Conservation (phyloP, 2,888 invertebrate genomes). For the Drosophila mimica region DNA sequence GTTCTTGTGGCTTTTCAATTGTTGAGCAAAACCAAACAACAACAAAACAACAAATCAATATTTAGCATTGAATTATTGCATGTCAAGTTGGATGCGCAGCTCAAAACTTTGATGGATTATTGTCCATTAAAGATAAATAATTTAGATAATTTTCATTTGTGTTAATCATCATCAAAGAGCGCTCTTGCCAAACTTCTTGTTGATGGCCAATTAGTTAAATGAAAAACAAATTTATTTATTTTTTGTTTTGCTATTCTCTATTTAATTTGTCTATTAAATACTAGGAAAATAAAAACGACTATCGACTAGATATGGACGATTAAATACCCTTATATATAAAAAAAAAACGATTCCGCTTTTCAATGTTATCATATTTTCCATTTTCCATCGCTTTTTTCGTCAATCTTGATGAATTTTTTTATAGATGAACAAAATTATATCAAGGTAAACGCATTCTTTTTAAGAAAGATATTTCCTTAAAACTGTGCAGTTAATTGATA, state of each 20-base stretch:
- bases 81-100: constrained; percentile 18
- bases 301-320: too few species aligned
- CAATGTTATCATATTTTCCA: too few species aligned
- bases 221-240: not conserved
- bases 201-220: not conserved
- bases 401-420: not conserved
- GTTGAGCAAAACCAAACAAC: not conserved
- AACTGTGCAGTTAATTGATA: not conserved
- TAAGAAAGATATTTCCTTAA: too few species aligned
- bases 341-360: too few species aligned
- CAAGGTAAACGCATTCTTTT: too few species aligned
- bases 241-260: not conserved
- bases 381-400: not conserved
- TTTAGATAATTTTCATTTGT: not conserved
- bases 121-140: not conserved
- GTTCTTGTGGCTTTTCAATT: constrained; percentile 37
- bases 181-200: not conserved
- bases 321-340: too few species aligned
- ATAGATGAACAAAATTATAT: not conserved
- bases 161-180: not conserved
- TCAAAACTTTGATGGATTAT: not conserved
- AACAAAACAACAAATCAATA: constrained; percentile 1
- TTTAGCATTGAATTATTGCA: constrained; percentile 17
- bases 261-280: not conserved
- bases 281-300: not conserved